A percentile compares a stretch with the other conserved stretches of the same genome.
Evolutionary conservation across 1,140 invertebrate species (phyloP).

Genomic region (Sinonovacula constricta): DNA sequence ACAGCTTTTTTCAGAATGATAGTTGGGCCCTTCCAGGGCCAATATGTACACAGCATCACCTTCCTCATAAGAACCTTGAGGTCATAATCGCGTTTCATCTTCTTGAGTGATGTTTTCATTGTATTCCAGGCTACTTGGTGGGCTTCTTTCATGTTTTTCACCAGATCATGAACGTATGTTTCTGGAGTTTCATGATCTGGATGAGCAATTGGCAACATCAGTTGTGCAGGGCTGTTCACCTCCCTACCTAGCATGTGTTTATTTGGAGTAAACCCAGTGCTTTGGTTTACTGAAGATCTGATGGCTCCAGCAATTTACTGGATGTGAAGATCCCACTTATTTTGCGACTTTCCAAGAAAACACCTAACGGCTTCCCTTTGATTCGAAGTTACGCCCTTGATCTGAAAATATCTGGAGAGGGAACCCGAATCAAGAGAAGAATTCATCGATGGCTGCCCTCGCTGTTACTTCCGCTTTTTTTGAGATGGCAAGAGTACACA

Average conservation of each 20-base stretch:
- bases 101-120: conserved; percentile 8
- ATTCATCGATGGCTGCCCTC: background rate
- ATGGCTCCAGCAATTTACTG: conserved; percentile 13
- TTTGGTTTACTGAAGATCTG: conserved; percentile 6
- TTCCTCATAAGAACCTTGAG: background rate
- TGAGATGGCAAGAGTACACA: background rate
- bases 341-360: conserved; percentile 11
- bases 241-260: conserved; percentile 20
- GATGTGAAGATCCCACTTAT: conserved; percentile 24
- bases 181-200: background rate
- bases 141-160: background rate
- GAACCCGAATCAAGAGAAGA: background rate
- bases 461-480: background rate
- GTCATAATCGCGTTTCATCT: conserved; percentile 14
- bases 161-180: background rate
- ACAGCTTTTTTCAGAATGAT: background rate
- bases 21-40: conserved; percentile 21
- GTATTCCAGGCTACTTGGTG: background rate
- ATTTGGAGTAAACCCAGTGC: conserved; percentile 2
- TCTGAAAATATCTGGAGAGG: conserved; percentile 41
- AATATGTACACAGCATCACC: conserved; percentile 21
- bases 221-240: background rate
- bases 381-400: conserved; percentile 55
- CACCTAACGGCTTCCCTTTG: conserved; percentile 32
- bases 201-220: conserved; percentile 18